Conservation (phyloP, 2,888 invertebrate genomes). For the Artemia sp. region DNA sequence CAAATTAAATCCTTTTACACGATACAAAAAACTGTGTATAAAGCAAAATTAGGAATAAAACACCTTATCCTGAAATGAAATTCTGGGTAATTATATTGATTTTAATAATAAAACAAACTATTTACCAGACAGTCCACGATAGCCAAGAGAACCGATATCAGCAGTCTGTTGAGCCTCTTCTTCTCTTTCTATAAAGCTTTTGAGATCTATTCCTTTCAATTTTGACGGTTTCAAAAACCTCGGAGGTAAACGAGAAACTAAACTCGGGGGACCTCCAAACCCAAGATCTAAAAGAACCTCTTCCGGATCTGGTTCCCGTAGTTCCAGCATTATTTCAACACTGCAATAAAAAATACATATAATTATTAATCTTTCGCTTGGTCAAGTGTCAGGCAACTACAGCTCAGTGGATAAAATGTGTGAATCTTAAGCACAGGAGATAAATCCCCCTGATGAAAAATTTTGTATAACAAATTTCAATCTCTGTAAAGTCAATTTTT, state of each 20-base stretch:
- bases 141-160: constrained; percentile 56
- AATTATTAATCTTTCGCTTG: too few species aligned
- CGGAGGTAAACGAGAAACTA: constrained; percentile 49
- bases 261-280: constrained; percentile 30
- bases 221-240: constrained; percentile 64
- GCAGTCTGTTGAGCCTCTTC: constrained; percentile 52
- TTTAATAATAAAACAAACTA: constrained; percentile 19
- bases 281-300: constrained; percentile 54
- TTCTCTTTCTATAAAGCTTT: constrained; percentile 53
- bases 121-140: constrained; percentile 54
- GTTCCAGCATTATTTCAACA: constrained; percentile 62
- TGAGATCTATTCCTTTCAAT: constrained; percentile 53
- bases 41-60: too few species aligned
- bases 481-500: too few species aligned
- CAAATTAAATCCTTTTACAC: too few species aligned
- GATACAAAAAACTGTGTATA: too few species aligned
- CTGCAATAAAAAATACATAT: constrained; percentile 30
- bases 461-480: too few species aligned
- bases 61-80: too few species aligned
- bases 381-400: too few species aligned
- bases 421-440: too few species aligned
- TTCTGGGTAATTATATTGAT: too few species aligned
- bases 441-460: too few species aligned
- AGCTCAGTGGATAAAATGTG: too few species aligned
- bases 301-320: constrained; percentile 71